These are phyloP conservation scores for Ceratosolen fusciceps DNA, from an alignment of 1,140 invertebrate genomes.

Conservation along the genomic window DNA sequence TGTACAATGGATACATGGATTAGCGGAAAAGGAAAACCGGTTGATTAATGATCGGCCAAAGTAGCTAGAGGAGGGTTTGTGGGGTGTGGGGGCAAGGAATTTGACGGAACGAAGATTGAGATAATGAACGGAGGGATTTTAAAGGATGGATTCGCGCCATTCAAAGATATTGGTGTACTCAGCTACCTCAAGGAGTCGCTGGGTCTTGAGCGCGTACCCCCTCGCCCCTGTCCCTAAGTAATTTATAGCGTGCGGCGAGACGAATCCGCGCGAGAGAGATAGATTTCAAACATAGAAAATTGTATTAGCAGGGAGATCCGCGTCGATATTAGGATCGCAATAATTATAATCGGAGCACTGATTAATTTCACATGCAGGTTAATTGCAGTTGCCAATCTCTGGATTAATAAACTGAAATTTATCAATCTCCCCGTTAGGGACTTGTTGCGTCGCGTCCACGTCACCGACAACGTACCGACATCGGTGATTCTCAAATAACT, in stretches of 20 bases:
- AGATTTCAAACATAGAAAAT: slow-evolving; percentile 10
- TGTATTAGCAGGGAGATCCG: not conserved
- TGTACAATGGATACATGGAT: no score
- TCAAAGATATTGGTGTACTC: no score
- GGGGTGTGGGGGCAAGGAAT: no score
- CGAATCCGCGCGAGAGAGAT: not conserved
- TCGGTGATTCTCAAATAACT: not conserved
- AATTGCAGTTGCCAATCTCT: not conserved
- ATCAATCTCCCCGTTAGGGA: not conserved
- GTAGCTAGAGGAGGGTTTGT: no score
- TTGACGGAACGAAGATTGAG: no score
- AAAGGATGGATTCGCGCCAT: no score
- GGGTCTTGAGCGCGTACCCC: no score
- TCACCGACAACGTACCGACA: not conserved
- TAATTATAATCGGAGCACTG: not conserved
- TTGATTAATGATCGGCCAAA: no score
- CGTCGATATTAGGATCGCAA: not conserved
- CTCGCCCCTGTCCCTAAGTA: not conserved
- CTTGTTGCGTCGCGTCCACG: not conserved
- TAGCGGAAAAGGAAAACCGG: no score
- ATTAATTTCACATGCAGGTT: slow-evolving; percentile 8
- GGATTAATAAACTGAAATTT: not conserved
- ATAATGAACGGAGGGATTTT: no score
- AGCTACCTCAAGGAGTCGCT: no score
- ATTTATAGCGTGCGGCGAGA: not conserved